Conservation (phyloP, 2,113 vertebrate genomes). For the Caranx melampygus region DNA sequence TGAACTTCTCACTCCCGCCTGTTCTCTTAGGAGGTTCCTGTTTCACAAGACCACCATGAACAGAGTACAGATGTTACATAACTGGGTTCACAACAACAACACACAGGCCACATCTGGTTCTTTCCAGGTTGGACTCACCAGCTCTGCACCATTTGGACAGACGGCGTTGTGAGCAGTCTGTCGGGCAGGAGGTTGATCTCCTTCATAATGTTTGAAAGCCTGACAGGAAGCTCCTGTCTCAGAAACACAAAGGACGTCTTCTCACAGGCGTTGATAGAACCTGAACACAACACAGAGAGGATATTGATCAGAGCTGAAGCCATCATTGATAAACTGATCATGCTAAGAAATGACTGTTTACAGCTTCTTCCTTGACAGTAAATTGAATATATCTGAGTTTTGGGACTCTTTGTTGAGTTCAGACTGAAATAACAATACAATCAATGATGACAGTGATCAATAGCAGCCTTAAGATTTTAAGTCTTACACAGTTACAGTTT, state of each 20-base stretch:
- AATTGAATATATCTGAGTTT: no score
- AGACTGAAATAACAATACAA: background rate
- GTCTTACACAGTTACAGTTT: no score
- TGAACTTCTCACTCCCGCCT: background rate
- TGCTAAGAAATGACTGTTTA: no score
- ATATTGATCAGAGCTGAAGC: background rate
- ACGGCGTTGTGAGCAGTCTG: constrained; percentile 89
- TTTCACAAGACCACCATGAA: background rate
- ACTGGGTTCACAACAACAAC: background rate
- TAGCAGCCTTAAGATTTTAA: no score
- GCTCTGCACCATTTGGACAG: constrained; percentile 93
- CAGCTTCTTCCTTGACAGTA: no score
- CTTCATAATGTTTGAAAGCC: constrained; percentile 97
- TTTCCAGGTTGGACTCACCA: constrained; percentile 81
- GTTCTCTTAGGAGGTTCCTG: background rate
- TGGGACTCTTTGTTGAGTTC: no score
- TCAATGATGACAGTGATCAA: background rate
- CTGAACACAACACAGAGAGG: constrained; percentile 63
- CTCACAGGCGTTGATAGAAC: constrained; percentile 96
- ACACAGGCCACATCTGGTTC: background rate
- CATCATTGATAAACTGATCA: no score
- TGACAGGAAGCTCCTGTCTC: constrained; percentile 94
- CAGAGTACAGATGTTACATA: background rate
- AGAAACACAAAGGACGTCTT: constrained; percentile 94
- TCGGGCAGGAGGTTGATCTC: constrained; percentile 94